Conservation (phyloP, 2,888 invertebrate species). For the Drosophila pegasa region DNA sequence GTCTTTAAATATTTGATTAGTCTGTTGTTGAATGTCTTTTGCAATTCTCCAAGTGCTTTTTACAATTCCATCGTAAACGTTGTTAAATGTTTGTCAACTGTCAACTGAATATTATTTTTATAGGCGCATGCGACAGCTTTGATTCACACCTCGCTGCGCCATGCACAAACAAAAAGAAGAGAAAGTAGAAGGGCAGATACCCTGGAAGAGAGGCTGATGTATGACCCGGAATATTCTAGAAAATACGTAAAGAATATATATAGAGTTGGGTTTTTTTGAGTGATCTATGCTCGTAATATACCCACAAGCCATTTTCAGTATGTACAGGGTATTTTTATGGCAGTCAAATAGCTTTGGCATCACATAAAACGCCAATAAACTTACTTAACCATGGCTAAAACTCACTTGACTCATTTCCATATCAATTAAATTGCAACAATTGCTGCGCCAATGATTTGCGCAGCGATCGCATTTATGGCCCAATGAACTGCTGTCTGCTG, state of each 20-base stretch:
- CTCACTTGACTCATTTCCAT: slow-evolving; percentile 39
- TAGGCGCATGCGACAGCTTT: slow-evolving; percentile 32
- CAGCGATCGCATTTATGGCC: slow-evolving; percentile 34
- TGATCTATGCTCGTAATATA: neutral
- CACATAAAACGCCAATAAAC: slow-evolving; percentile 34
- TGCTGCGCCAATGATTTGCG: slow-evolving; percentile 24
- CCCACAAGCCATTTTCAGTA: neutral
- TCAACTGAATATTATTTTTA: slow-evolving; percentile 17
- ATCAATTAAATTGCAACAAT: slow-evolving; percentile 15
- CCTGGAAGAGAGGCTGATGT: neutral
- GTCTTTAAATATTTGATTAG: slow-evolving; percentile 4
- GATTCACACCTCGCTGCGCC: slow-evolving; percentile 39
- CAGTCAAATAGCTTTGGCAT: slow-evolving; percentile 16
- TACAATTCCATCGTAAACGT: slow-evolving; percentile 12
- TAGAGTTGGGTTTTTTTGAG: neutral
- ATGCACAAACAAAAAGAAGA: slow-evolving; percentile 21
- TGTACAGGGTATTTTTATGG: neutral
- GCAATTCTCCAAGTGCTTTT: neutral
- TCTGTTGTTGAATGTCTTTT: neutral
- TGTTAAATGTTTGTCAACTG: slow-evolving; percentile 21
- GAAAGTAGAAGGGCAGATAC: neutral
- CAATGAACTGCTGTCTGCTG: slow-evolving; percentile 36
- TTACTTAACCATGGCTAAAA: slow-evolving; percentile 32
- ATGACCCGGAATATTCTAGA: neutral
- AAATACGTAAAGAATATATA: neutral